Base-by-base conservation (phyloP, 2,113 vertebrate genomes). In the Scartelaos histophorus region DNA sequence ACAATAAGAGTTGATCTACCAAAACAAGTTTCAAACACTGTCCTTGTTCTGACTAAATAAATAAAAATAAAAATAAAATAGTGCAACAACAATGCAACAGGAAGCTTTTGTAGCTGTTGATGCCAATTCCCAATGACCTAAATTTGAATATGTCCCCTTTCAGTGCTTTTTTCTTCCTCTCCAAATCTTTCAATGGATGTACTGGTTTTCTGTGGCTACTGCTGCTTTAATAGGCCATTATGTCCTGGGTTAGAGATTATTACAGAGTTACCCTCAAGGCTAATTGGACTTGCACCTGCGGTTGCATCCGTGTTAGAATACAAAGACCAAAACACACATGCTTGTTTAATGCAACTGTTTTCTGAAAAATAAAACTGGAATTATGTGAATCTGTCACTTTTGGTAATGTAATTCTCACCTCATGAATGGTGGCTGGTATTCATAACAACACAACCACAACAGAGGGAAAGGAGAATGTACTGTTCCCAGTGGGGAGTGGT, bases 151-250 rank as follows among this genome's bases (percentile, higher is more conserved):
- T 51, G 15, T 16, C 3, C 22, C 25, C 11, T 11, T 25, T 25
- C 22, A 58, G 56, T 58, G 1, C 22, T 43, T 1, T 43, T 7
- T 61, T 71, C 49, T 60, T 61, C 17, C 64, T 43, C 45, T 66
- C 53, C 64, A 61, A 69, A 13, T 34, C 69, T 78, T 60, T 72
- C 25, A 46, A 62, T 64, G 73, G 72, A 83, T 74, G 82, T 72
- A 79, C 78, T 90, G 69, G 74, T 85, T 89, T 89, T 89, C 90
- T 92, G 84, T 87, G 79, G 80, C 81, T 85, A 79, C 83, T 84
- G 79, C 74, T 87, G 82, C 82, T 87, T 82, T 91, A 91, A 91
- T 88, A 88, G 85, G 82, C 84, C 87, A 92, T 91, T 89, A 91
- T 78, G 85, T 86, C 83, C 87, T 85, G 85, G 84, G 88, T 79